phyloP scores from a whole-genome alignment of 2,797 vertebrate species.

The Hemitrygon akajei region DNA sequence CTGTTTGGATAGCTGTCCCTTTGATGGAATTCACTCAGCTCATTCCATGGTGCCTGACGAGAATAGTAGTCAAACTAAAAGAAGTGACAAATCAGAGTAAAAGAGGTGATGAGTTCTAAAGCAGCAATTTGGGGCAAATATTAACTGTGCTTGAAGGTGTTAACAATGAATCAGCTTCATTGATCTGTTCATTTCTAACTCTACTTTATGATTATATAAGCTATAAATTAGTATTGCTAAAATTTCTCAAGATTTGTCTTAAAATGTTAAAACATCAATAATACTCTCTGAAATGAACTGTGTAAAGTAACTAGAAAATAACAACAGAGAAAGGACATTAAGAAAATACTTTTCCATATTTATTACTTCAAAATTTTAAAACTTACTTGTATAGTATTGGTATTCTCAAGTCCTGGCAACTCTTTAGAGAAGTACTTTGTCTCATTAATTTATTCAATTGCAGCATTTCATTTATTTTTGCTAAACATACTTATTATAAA shows the following conservation, averaged over 20 bases:
- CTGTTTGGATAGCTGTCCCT: neutral
- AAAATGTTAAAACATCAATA: neutral
- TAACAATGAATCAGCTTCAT: neutral
- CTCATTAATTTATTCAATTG: neutral
- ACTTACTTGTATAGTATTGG: neutral
- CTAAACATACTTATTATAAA: neutral
- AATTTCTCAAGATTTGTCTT: neutral
- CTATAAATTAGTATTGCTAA: neutral
- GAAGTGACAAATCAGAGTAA: neutral
- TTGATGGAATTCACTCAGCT: no score
- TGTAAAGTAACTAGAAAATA: neutral
- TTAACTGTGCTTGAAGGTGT: neutral
- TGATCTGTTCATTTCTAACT: neutral
- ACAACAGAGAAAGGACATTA: neutral
- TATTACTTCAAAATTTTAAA: neutral
- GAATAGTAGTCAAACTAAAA: neutral
- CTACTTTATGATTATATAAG: neutral
- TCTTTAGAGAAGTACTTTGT: neutral
- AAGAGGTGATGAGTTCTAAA: neutral
- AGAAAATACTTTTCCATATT: neutral
- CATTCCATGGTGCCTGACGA: rapidly evolving
- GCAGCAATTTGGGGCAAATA: neutral
- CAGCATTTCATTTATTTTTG: neutral
- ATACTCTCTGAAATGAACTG: neutral
- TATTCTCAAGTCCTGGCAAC: neutral